Evolutionary conservation across 2,888 invertebrate genomes (phyloP), one percentile per base, ranked within the genome.

Genomic region (Dasysyrphus albostriatus): DNA sequence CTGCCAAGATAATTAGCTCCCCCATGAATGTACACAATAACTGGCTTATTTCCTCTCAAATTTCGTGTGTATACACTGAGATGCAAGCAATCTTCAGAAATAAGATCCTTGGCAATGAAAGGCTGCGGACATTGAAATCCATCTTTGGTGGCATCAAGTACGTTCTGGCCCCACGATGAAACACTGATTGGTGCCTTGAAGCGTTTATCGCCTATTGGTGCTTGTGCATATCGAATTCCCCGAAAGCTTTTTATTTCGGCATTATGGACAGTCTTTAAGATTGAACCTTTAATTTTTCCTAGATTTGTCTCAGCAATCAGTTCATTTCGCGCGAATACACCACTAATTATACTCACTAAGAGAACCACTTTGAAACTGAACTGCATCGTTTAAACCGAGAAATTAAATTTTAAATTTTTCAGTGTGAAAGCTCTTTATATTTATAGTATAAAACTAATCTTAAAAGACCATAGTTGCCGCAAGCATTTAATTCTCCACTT

Each of bases 81-180:
- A 16, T 93, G 93, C 2, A 96, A 93, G 89, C 95, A 96, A 90
- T 96, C 95, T 88, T 96, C 95, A 51, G 94, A 93, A 70, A 93
- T 92, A 63, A 89, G 37, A 5, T 72, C 5, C 0, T 74, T 39
- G 12, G 14, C 14, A 0, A 85, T 10, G 0, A 87, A 89, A 0
- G 77, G 83, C 63, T 91, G 91, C 0, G 91, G 90, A 67, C 93
- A 93, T 2, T 92, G 88, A 12, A 92, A 90, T 16, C 93, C 93
- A 88, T 93, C 93, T 39, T 90, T 67, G 0, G 92, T 91, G 1
- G 93, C 93, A 78, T 93, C 91, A 9, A 92, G 89, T 2, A 91
- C 88, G 10, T 89, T 90, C 5, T 89, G 88, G 5, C 89, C 88
- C 93, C 93, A 93, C 5, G 12, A 16, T 32, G 89, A 88, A 0